Percentiles rank a stretch among this genome's conserved stretches.
These are phyloP conservation scores for Heliocidaris tuberculata DNA, from an alignment of 35 echinoderm and acorn worm genomes.

Conservation along the genomic window DNA sequence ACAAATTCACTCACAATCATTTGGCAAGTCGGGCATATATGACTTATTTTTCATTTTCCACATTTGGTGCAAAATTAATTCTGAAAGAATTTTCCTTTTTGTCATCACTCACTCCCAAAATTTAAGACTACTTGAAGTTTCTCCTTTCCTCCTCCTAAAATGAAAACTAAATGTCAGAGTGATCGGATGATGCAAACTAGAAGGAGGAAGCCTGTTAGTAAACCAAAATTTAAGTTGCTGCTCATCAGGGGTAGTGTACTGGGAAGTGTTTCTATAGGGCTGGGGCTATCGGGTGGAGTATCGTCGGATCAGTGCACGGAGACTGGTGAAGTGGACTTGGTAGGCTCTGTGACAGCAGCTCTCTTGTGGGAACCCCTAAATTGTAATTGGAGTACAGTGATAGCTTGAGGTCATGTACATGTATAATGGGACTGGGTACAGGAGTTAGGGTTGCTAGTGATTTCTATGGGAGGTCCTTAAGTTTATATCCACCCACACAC, in stretches of 20 bases:
- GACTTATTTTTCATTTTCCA: not conserved
- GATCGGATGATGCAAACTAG: not conserved
- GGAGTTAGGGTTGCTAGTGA: not conserved
- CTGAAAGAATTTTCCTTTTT: not conserved
- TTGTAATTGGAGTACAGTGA: constrained; percentile 34
- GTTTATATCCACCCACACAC: no score
- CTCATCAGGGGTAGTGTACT: not conserved
- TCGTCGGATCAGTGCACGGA: not conserved
- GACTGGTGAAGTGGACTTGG: not conserved
- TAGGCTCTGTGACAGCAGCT: not conserved
- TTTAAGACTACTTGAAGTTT: not conserved
- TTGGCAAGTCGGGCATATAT: not conserved
- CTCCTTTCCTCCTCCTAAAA: not conserved
- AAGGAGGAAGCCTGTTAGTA: not conserved
- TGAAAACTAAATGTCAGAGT: not conserved
- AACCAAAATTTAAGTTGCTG: not conserved
- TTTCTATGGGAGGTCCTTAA: not conserved
- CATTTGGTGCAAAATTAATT: not conserved
- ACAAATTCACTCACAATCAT: no score
- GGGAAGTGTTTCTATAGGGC: not conserved
- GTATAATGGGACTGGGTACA: not conserved
- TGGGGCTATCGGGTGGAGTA: not conserved
- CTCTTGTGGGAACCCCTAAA: not conserved
- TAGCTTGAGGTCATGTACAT: not conserved
- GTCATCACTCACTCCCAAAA: not conserved